A percentile compares a stretch with the other conserved stretches of the same genome.
phyloP scores from a whole-genome alignment of 2,888 invertebrate genomes.

The Rhamphomyia laevipes region DNA sequence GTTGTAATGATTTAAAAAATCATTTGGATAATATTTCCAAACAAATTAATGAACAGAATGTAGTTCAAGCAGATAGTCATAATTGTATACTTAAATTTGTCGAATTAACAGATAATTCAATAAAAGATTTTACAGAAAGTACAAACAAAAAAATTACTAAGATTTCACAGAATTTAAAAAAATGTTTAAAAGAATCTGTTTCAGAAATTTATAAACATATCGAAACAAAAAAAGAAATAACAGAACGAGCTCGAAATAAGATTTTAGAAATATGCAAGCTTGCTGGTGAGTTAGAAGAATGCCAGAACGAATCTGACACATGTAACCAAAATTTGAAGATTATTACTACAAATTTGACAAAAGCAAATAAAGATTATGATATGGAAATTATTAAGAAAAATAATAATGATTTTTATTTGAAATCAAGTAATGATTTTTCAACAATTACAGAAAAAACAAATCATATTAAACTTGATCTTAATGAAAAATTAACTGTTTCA shows the following conservation, averaged over 20 bases:
- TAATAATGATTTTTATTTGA: no score
- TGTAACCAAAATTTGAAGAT: no score
- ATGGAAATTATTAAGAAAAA: no score
- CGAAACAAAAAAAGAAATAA: constrained; percentile 9
- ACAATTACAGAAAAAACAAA: no score
- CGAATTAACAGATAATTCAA: constrained; percentile 3
- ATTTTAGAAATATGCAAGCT: constrained; percentile 1
- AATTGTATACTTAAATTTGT: constrained; percentile 1
- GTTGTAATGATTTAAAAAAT: constrained; percentile 11
- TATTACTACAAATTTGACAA: no score
- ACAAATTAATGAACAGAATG: constrained; percentile 10
- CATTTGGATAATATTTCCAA: constrained; percentile 19
- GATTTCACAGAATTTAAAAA: not conserved
- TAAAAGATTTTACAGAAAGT: not conserved
- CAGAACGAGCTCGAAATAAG: constrained; percentile 8
- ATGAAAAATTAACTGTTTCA: no score
- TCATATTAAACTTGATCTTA: no score
- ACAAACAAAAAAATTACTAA: not conserved
- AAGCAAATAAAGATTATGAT: no score
- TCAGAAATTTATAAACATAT: constrained; percentile 11
- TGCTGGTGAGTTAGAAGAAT: no score
- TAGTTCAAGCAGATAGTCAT: constrained; percentile 3
- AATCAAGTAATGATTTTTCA: no score
- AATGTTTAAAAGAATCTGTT: not conserved
- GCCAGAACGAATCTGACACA: no score